A percentile compares a stretch with the other conserved stretches of the same genome.
These are phyloP conservation scores for Psittacula derbiana DNA, from an alignment of 2,797 vertebrate species.

Conservation along the genomic window DNA sequence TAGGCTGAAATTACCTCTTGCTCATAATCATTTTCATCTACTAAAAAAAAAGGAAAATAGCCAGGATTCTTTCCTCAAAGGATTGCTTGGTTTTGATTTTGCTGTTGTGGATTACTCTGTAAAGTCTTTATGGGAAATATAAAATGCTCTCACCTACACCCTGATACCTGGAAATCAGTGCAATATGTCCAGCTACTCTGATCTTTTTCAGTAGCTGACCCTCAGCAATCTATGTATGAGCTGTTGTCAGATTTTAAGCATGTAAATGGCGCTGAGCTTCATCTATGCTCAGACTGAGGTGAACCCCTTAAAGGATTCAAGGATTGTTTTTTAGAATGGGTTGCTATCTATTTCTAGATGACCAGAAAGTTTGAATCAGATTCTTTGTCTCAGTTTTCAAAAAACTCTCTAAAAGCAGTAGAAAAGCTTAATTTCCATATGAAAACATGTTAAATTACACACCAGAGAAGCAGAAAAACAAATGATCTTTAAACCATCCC, in stretches of 20 bases:
- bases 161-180: neutral
- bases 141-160: neutral
- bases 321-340: neutral
- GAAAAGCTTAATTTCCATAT: neutral
- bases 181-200: neutral
- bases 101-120: neutral
- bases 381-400: neutral
- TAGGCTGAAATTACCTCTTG: neutral
- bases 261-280: neutral
- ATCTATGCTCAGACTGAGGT: neutral
- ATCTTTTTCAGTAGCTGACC: neutral
- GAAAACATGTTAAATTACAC: neutral
- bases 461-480: neutral
- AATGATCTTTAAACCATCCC: neutral
- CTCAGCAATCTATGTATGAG: neutral
- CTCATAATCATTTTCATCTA: neutral
- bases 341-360: neutral
- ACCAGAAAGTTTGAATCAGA: neutral
- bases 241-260: neutral
- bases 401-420: neutral
- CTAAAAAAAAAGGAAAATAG: constrained; percentile 21
- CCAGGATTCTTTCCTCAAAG: neutral
- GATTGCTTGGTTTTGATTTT: neutral
- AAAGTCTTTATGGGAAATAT: neutral
- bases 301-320: neutral